A percentile compares a stretch with the other conserved stretches of the same genome.
These are phyloP conservation scores for Ptilonorhynchus violaceus DNA, from an alignment of 2,113 vertebrate species.

Conservation along the genomic window DNA sequence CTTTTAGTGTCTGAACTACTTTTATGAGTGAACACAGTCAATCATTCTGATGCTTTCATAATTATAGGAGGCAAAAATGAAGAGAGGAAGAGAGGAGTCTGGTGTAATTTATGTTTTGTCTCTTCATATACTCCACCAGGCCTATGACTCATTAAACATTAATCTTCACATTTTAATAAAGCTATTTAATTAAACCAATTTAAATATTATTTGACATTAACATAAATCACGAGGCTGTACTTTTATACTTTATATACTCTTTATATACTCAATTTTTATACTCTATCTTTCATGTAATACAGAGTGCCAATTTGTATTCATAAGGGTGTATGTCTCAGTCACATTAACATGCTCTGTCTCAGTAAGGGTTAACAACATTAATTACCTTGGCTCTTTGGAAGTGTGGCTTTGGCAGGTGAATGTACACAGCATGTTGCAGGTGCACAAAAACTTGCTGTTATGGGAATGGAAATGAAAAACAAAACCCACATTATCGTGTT, in stretches of 20 bases:
- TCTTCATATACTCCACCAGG: background rate
- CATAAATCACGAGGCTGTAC: background rate
- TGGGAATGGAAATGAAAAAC: background rate
- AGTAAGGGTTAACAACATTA: background rate
- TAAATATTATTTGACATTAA: background rate
- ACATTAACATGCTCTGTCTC: background rate
- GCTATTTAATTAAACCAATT: background rate
- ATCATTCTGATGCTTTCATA: background rate
- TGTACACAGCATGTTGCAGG: background rate
- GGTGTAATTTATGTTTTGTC: background rate
- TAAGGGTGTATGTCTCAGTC: background rate
- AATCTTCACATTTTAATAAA: background rate
- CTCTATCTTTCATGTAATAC: background rate
- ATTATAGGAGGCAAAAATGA: background rate
- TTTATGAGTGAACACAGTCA: background rate
- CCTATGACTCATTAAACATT: background rate
- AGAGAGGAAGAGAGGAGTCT: background rate
- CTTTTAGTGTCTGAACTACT: background rate
- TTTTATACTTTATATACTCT: background rate
- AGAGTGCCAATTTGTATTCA: background rate
- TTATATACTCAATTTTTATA: too few species aligned
- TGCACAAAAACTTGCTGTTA: background rate
- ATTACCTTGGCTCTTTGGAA: background rate
- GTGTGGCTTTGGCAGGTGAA: background rate
- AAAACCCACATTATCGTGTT: accelerated